Evolutionary conservation across 1,140 invertebrate genomes (phyloP), one percentile per base, ranked within the genome.

Genomic region (Atta cephalotes): DNA sequence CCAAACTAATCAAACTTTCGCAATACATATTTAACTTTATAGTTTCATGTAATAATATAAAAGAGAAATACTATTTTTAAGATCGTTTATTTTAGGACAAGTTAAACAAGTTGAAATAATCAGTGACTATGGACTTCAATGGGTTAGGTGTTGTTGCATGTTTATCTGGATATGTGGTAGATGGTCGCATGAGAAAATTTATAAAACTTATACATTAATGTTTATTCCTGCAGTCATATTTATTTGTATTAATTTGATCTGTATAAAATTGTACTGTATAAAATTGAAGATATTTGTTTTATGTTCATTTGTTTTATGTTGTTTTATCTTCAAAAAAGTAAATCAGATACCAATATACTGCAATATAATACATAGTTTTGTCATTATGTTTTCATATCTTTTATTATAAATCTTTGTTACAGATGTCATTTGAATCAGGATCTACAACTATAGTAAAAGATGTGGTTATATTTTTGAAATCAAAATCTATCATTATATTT

Each of bases 61-160:
- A 66, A 1, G 49, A 49, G 10, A 49, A n/a, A 66, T 39, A n/a
- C 5, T 62, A 18, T 18, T 60, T 62, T 62, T 31, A 65, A 79
- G 1, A 66, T 53, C 6, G 18, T 71, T 71, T 56, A 6, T n/a
- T 7, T 51, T 86, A 49, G 96, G 96, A 49, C 94, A 95, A 56
- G 96, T 96, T 10, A 95, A 96, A 9, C 94, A n/a, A 97, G 76
- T 96, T 96, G 90, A 96, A 96, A 68, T 1, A 96, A 96, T 16
- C 97, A 98, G 92, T 94, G 97, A 60, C 97, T 97, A 1, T 98
- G 97, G 97, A 97, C 97, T 49, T 97, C 97, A 0, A 96, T 97
- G 51, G 97, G 97, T n/a, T 98, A 97, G 97, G 97, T 39, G 87
- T 96, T 1, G 96, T 97, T 1, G 97, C 97, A 0, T 90, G 97